Conservation (phyloP, 2,113 vertebrate genomes). For the Stomatorhinus ivindoensis region DNA sequence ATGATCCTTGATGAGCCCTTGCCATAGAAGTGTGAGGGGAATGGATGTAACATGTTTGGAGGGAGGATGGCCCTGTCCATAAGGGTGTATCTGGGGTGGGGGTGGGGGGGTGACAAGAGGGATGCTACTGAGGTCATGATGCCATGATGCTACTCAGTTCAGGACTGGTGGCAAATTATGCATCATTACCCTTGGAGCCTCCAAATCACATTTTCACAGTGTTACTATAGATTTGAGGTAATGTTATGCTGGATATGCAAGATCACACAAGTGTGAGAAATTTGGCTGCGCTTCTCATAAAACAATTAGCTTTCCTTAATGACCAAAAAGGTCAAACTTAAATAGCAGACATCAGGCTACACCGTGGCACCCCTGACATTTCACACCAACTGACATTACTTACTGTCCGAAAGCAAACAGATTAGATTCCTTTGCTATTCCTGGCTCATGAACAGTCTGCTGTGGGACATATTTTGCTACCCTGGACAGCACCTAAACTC, state of each 20-base stretch:
- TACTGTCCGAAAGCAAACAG: not conserved
- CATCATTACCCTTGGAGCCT: not conserved
- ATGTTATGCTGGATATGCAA: not conserved
- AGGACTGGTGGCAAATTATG: not conserved
- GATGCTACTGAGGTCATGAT: not conserved
- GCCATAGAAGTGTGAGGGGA: not conserved
- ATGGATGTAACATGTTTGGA: not conserved
- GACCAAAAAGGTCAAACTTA: not conserved
- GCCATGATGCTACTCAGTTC: not conserved
- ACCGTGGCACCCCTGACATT: not conserved
- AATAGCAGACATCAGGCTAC: not conserved
- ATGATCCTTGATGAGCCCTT: not conserved
- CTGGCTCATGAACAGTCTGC: not conserved
- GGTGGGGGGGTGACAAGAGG: not conserved
- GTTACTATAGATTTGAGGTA: not conserved
- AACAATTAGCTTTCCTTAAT: not conserved
- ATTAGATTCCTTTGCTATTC: not conserved
- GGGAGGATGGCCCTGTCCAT: not conserved
- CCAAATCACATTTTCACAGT: not conserved
- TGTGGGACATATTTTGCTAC: not conserved
- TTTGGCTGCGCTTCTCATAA: not conserved
- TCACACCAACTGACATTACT: slow-evolving; percentile 9
- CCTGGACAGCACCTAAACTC: not conserved
- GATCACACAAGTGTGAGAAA: not conserved
- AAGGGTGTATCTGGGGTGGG: not conserved